Evolutionary conservation across 2,888 invertebrate species (phyloP), one percentile per base, ranked within the genome.

Genomic region (Sphecodes monilicornis): DNA sequence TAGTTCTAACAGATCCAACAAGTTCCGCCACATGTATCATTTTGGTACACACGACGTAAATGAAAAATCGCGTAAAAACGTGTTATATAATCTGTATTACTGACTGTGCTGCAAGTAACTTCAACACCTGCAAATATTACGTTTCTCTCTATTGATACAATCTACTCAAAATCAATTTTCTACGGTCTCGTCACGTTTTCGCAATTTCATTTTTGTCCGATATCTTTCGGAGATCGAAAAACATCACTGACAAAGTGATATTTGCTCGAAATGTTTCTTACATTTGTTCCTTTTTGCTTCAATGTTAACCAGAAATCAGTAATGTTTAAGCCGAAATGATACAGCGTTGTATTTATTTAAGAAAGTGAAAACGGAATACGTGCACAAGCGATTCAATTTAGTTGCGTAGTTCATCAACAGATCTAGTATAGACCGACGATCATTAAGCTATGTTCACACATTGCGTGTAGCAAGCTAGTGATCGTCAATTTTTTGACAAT

Each of bases 341-440:
- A 32, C 29, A 29, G 1, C n/a, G 10, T 41, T 41, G 10, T 57
- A 18, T 18, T 50, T 57, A 18, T 18, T 50, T 16, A 32, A n/a
- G 16, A 16, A 50, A 71, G 29, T 5, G 3, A 43, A 36, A 39
- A 69, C 46, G 41, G 16, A 69, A 78, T 75, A 6, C 8, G 13
- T 13, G 13, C 29, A 32, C n/a, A 26, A 41, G 18, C 32, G 18
- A 32, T 80, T 70, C 66, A 10, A 84, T 78, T 75, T 16, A 32
- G 78, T 71, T 39, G 57, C 66, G 16, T 50, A 57, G 54, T 57
- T 66, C n/a, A 41, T 78, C 43, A 36, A 13, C 54, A 32, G 32
- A 39, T 57, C 32, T 68, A 70, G 70, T 68, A 50, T 72, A 77
- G 50, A 77, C 41, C 46, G 32, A 18, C 75, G 57, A 75, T 73